These are phyloP conservation scores for Piscicola geometra DNA, from an alignment of 2,888 invertebrate species.

Conservation along the genomic window DNA sequence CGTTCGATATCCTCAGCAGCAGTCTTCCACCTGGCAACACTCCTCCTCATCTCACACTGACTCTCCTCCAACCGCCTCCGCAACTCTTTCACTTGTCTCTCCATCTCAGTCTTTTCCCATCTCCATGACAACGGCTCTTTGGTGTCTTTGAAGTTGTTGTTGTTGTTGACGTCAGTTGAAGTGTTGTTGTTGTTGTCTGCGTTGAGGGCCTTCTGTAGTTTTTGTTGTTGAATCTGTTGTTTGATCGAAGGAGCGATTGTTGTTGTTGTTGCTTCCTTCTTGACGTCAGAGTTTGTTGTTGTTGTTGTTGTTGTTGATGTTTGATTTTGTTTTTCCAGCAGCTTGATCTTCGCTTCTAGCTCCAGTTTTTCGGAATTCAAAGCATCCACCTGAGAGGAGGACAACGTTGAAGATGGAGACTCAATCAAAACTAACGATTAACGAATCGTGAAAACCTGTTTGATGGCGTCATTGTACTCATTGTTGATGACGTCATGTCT, in stretches of 20 bases:
- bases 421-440: not conserved
- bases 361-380: not conserved
- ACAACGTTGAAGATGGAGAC: not conserved
- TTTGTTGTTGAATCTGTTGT: constrained; percentile 6
- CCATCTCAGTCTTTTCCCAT: constrained; percentile 45
- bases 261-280: not conserved
- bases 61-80: constrained; percentile 43
- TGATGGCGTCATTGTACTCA: constrained; percentile 38
- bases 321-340: not conserved
- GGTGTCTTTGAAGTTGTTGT: not conserved
- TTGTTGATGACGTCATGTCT: constrained; percentile 37
- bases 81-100: constrained; percentile 42
- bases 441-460: constrained; percentile 36
- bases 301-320: constrained; percentile 9
- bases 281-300: not conserved
- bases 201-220: not conserved
- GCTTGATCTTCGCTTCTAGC: not conserved
- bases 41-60: constrained; percentile 41
- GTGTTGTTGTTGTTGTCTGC: not conserved
- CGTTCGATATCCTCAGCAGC: constrained; percentile 42
- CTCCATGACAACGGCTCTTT: constrained; percentile 43
- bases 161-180: not conserved
- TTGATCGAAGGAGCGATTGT: not conserved
- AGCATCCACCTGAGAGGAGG: not conserved
- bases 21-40: constrained; percentile 41